Conservation (phyloP, 2,888 invertebrate species). For the Rhopalosiphum nymphaeae region DNA sequence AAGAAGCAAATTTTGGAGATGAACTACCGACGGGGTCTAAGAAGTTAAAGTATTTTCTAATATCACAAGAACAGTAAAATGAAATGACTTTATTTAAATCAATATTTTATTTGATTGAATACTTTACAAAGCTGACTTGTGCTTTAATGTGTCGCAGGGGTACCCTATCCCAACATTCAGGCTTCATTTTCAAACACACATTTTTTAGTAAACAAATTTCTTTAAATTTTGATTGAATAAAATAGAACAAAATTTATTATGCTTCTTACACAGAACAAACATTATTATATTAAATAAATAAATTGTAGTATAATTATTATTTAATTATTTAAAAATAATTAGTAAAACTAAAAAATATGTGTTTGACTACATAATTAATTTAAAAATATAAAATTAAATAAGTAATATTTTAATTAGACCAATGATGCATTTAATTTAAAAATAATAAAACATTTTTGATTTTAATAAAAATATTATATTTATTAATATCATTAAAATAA, state of each 20-base stretch:
- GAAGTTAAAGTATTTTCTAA: slow-evolving; percentile 69
- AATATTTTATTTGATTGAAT: slow-evolving; percentile 30
- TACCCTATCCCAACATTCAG: slow-evolving; percentile 99
- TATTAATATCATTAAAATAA: not conserved
- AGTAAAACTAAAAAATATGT: slow-evolving; percentile 38
- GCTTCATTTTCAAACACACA: slow-evolving; percentile 71
- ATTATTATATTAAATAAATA: not conserved
- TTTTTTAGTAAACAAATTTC: slow-evolving; percentile 23
- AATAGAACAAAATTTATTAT: not conserved
- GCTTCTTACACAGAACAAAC: not conserved
- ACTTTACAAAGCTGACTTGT: slow-evolving; percentile 21
- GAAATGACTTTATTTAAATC: not conserved
- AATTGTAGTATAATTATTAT: not conserved
- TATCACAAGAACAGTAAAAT: slow-evolving; percentile 27
- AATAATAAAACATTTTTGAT: not conserved
- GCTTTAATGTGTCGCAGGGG: slow-evolving; percentile 75
- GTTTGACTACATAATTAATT: slow-evolving; percentile 30
- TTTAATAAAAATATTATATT: not conserved
- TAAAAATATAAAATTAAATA: slow-evolving; percentile 33
- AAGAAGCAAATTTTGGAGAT: slow-evolving; percentile 76
- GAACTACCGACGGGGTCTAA: slow-evolving; percentile 80
- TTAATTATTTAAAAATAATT: not conserved
- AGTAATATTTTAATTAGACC: slow-evolving; percentile 3
- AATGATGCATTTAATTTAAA: slow-evolving; percentile 47
- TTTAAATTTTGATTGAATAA: not conserved